Percentiles rank a stretch among this genome's conserved stretches.
Evolutionary conservation across 2,888 invertebrate genomes (phyloP).

Genomic region (Yponomeuta cagnagella): DNA sequence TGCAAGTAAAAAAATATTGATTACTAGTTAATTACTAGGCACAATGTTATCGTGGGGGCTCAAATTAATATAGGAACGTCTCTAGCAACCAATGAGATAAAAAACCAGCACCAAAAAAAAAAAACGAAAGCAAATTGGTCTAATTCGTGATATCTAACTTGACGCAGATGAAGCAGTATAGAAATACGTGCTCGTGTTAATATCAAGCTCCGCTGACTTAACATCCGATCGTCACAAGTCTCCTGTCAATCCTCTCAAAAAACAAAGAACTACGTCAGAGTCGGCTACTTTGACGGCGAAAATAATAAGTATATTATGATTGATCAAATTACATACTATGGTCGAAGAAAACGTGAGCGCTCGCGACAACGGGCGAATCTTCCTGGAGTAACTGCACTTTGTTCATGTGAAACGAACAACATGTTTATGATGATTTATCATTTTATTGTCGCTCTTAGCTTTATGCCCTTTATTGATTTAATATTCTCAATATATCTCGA

Average conservation of each 20-base stretch:
- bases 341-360: not conserved
- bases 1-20: too few relatives aligned
- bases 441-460: not conserved
- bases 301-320: not conserved
- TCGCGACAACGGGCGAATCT: not conserved
- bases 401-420: slow-evolving; percentile 3
- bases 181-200: not conserved
- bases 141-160: too few relatives aligned
- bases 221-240: not conserved
- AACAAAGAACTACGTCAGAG: not conserved
- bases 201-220: not conserved
- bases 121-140: too few relatives aligned
- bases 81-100: too few relatives aligned
- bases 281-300: not conserved
- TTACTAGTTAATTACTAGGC: too few relatives aligned
- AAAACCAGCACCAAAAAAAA: too few relatives aligned
- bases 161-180: not conserved
- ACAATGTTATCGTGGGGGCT: too few relatives aligned
- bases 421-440: not conserved
- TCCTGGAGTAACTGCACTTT: not conserved
- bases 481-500: not conserved
- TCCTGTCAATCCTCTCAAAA: not conserved
- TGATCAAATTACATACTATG: not conserved
- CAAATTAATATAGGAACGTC: too few relatives aligned
- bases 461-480: slow-evolving; percentile 6